Conservation (phyloP, 2,888 invertebrate genomes). For the Bembecia ichneumoniformis region DNA sequence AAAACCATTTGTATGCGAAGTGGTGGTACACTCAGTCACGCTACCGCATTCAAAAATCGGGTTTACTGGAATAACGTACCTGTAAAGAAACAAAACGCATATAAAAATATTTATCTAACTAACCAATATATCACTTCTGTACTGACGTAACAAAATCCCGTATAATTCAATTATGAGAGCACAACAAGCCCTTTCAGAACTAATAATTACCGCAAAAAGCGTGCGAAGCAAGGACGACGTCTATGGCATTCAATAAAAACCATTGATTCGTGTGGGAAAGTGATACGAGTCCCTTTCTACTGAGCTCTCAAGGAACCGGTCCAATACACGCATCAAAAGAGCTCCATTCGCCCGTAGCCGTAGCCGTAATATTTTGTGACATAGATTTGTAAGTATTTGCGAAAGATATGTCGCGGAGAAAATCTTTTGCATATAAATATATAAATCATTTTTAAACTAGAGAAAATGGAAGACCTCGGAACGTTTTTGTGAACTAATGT, state of each 20-base stretch:
- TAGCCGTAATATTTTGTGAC: too few species aligned
- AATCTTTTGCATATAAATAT: too few species aligned
- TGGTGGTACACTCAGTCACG: too few species aligned
- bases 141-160: too few species aligned
- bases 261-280: slow-evolving; percentile 48
- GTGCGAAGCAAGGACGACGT: neutral
- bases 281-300: slow-evolving; percentile 40
- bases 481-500: too few species aligned
- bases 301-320: slow-evolving; percentile 25
- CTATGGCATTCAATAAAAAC: slow-evolving; percentile 26
- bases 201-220: neutral
- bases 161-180: too few species aligned
- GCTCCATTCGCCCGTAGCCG: neutral
- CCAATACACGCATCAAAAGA: slow-evolving; percentile 1
- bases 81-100: slow-evolving; percentile 4
- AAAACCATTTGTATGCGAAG: too few species aligned
- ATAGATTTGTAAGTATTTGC: too few species aligned
- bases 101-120: slow-evolving; percentile 3
- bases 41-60: too few species aligned
- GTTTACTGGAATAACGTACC: slow-evolving; percentile 2
- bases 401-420: too few species aligned
- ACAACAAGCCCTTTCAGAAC: neutral
- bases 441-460: too few species aligned
- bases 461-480: too few species aligned
- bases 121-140: neutral